Percentiles rank a stretch among this genome's conserved stretches.
Evolutionary conservation across 1,140 invertebrate species (phyloP).

Genomic region (Bactericera cockerelli): DNA sequence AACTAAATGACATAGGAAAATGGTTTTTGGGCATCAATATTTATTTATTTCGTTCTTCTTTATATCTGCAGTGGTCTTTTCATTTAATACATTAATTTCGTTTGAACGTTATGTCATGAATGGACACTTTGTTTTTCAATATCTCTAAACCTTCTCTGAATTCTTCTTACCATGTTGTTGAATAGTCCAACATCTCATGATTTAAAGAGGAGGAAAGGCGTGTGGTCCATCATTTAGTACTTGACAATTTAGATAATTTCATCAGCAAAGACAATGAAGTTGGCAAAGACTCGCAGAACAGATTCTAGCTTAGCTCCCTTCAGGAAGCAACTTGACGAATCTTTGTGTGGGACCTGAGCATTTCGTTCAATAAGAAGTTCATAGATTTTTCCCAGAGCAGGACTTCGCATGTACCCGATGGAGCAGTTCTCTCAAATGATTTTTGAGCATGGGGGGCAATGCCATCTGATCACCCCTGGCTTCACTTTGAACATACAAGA

Average conservation of each 20-base stretch:
- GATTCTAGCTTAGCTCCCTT: background rate
- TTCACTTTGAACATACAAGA: background rate
- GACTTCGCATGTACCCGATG: too few species aligned
- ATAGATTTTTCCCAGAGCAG: background rate
- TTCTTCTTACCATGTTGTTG: background rate
- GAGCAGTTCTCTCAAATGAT: too few species aligned
- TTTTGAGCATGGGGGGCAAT: too few species aligned
- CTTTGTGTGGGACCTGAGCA: background rate
- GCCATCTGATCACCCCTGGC: too few species aligned
- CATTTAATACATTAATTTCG: too few species aligned
- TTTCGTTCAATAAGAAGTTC: background rate
- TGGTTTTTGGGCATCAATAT: too few species aligned
- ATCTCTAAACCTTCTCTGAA: background rate
- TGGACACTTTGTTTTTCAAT: background rate
- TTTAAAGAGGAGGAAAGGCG: background rate
- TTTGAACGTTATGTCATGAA: too few species aligned
- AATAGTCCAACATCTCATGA: background rate
- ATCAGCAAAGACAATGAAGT: background rate
- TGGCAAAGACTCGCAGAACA: background rate
- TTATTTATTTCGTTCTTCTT: too few species aligned
- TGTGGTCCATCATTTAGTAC: background rate
- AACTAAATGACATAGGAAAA: too few species aligned
- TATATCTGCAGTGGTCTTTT: too few species aligned
- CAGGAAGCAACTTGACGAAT: background rate
- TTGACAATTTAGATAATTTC: background rate